Base-by-base conservation (phyloP, 1,140 invertebrate genomes). In the Pantala flavescens region DNA sequence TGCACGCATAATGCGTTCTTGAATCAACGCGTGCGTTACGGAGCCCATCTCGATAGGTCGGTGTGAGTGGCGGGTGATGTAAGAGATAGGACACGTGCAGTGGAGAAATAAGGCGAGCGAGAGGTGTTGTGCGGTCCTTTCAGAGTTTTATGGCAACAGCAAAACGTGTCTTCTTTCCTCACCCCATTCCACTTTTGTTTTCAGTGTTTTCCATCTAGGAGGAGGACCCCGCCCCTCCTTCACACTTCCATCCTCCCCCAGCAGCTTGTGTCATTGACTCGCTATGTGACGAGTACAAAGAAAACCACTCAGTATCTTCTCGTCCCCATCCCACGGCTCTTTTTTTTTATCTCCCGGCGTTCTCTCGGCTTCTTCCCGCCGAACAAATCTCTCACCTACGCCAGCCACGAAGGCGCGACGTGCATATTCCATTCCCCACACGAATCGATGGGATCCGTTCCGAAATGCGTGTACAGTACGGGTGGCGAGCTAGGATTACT, bases 181-280 rank as follows among this genome's bases (percentile, higher is more conserved):
- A 3, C 49, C n/a, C 49, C 49, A 16, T 63, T 21, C 12, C 12
- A 5, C 49, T 63, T 63, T 63, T 21, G 49, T 63, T 21, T 21
- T 63, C 49, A 21, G 49, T 63, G 49, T 63, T 63, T 63, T 63
- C 49, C 49, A 63, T 63, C n/a, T 63, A 63, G 49, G 49, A 3
- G 49, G 49, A 21, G 43, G 49, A 63, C 49, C 3, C n/a, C 16
- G 16, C n/a, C 12, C 49, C 49, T 63, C 12, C 49, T 21, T 21
- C 12, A 19, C 49, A 19, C 49, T 12, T 63, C 49, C 49, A 19
- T 63, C 14, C 49, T 63, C 49, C 49, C 12, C n/a, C 49, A 5
- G 49, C 49, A 63, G 49, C 49, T 36, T 63, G 49, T 63, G 49
- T 63, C 49, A 63, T 63, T 63, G 49, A 63, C 49, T 63, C 49